Conservation (phyloP, 2,888 invertebrate genomes). For the Calameuta pallipes region DNA sequence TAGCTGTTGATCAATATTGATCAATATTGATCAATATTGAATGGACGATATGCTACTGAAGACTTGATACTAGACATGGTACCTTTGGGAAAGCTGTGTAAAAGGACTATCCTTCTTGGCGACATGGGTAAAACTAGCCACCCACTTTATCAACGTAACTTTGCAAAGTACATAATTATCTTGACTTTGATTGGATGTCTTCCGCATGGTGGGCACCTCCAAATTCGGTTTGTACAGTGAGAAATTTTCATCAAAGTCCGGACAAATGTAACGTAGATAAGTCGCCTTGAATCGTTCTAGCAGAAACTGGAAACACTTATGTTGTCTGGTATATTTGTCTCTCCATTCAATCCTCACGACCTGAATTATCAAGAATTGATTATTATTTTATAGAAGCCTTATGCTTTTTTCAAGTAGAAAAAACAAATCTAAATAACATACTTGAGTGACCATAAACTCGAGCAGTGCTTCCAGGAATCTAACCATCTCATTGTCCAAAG, state of each 20-base stretch:
- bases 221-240: constrained; percentile 86
- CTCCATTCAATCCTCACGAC: constrained; percentile 92
- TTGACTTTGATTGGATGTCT: constrained; percentile 69
- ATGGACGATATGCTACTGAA: background rate
- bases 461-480: constrained; percentile 90
- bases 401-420: background rate
- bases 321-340: constrained; percentile 82
- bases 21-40: too few relatives aligned
- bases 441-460: constrained; percentile 91
- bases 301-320: constrained; percentile 89
- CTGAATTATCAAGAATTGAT: constrained; percentile 48
- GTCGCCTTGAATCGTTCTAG: constrained; percentile 91
- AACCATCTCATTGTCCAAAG: constrained; percentile 85
- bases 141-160: constrained; percentile 90
- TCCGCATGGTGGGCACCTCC: constrained; percentile 81
- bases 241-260: constrained; percentile 82
- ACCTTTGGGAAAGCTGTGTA: constrained; percentile 56
- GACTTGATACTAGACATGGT: constrained; percentile 1
- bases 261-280: constrained; percentile 91
- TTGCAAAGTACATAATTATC: constrained; percentile 77
- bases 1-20: too few relatives aligned
- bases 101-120: constrained; percentile 72
- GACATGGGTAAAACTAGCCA: constrained; percentile 85
- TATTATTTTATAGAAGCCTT: constrained; percentile 12
- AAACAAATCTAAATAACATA: constrained; percentile 43